Conservation (phyloP, 1,140 invertebrate genomes). For the Magallana angulata region DNA sequence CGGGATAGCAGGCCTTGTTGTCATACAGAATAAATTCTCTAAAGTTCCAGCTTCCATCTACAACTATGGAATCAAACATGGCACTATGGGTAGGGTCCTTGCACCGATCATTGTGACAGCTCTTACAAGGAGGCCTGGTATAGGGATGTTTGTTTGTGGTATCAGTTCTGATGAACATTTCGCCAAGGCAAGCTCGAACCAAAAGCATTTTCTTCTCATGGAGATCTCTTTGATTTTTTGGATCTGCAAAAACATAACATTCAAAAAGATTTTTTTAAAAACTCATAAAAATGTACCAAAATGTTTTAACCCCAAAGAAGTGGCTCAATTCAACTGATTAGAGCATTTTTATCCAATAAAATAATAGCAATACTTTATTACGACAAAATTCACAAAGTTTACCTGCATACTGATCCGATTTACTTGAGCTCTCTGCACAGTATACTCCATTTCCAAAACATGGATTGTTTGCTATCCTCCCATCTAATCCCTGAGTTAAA, state of each 20-base stretch:
- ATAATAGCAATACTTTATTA: too few relatives aligned
- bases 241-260: neutral
- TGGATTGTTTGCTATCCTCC: neutral
- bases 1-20: slow-evolving; percentile 65
- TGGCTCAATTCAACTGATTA: too few relatives aligned
- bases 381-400: neutral
- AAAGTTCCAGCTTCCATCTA: slow-evolving; percentile 63
- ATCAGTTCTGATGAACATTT: slow-evolving; percentile 51
- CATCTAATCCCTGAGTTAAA: slow-evolving; percentile 25
- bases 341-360: too few relatives aligned
- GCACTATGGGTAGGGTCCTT: slow-evolving; percentile 41
- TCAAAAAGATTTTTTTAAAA: too few relatives aligned
- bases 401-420: slow-evolving; percentile 40
- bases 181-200: slow-evolving; percentile 56
- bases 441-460: slow-evolving; percentile 17
- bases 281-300: too few relatives aligned
- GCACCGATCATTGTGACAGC: slow-evolving; percentile 55
- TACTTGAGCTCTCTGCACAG: slow-evolving; percentile 28
- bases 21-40: slow-evolving; percentile 73
- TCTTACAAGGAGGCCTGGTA: slow-evolving; percentile 57
- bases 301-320: too few relatives aligned
- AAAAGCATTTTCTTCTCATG: slow-evolving; percentile 61
- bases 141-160: slow-evolving; percentile 36
- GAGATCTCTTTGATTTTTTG: slow-evolving; percentile 38
- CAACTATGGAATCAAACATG: slow-evolving; percentile 67